Conservation (phyloP, 2,113 vertebrate species). For the Agapornis roseicollis region DNA sequence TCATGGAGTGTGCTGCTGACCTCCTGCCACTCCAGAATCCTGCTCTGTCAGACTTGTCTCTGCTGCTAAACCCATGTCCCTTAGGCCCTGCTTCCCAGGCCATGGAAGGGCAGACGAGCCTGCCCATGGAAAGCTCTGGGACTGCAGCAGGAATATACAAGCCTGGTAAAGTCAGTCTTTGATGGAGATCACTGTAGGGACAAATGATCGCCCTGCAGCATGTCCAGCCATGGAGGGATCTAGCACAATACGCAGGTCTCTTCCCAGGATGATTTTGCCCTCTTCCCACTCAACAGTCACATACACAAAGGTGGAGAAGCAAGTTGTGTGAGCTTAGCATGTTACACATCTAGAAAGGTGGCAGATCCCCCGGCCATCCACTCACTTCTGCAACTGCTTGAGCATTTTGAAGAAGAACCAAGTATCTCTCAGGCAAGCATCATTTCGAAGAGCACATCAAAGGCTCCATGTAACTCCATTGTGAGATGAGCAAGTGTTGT, state of each 20-base stretch:
- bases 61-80: not conserved
- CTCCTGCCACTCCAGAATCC: not conserved
- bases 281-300: not conserved
- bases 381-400: not conserved
- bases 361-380: not conserved
- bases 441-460: not conserved
- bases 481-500: not conserved
- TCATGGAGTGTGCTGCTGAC: not conserved
- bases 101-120: not conserved
- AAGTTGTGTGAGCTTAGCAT: accelerated
- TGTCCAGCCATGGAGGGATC: accelerated
- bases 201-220: not conserved
- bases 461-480: not conserved
- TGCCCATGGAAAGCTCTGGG: not conserved
- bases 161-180: not conserved
- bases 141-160: not conserved
- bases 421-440: not conserved
- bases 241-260: not conserved
- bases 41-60: not conserved
- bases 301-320: not conserved
- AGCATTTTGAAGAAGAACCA: not conserved
- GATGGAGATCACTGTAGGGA: not conserved
- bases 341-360: not conserved
- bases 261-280: not conserved
- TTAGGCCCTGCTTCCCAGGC: not conserved